Evolutionary conservation across 1,140 invertebrate genomes (phyloP).

Genomic region (Brachionus plicatilis): DNA sequence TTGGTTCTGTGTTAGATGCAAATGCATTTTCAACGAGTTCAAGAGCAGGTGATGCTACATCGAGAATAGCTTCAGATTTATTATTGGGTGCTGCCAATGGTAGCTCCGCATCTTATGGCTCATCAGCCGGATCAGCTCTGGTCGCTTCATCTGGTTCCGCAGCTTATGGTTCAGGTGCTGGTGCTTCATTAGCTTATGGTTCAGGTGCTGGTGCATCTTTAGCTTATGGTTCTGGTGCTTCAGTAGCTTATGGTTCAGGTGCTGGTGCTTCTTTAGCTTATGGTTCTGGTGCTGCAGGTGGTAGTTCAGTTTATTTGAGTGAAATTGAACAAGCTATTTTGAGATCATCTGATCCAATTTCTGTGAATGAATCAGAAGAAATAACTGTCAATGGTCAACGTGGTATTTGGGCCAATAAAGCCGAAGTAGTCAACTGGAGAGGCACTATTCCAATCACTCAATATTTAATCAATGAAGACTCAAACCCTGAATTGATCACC

Average conservation of each 20-base stretch:
- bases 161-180: too few relatives aligned
- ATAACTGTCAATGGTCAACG: conserved; percentile 37
- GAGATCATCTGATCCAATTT: conserved; percentile 31
- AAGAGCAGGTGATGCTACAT: not conserved
- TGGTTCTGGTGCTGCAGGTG: not conserved
- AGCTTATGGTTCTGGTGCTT: not conserved
- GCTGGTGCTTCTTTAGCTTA: too few relatives aligned
- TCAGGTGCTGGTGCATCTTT: not conserved
- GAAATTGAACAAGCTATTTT: not conserved
- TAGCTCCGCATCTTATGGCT: not conserved
- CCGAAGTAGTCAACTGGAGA: conserved; percentile 33
- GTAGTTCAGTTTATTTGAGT: conserved; percentile 6
- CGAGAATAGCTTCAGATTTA: not conserved
- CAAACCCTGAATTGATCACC: conserved; percentile 26
- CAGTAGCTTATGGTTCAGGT: not conserved
- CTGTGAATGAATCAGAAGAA: conserved; percentile 25
- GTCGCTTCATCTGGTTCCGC: not conserved
- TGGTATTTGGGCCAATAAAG: conserved; percentile 28
- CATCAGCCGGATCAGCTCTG: not conserved
- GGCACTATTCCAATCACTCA: conserved; percentile 26
- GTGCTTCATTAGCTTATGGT: not conserved
- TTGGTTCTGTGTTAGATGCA: not conserved
- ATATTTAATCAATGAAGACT: conserved; percentile 34
- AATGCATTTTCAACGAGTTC: not conserved
- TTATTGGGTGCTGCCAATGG: not conserved